Conservation (phyloP, 1,140 invertebrate species). For the Anoplophora glabripennis region DNA sequence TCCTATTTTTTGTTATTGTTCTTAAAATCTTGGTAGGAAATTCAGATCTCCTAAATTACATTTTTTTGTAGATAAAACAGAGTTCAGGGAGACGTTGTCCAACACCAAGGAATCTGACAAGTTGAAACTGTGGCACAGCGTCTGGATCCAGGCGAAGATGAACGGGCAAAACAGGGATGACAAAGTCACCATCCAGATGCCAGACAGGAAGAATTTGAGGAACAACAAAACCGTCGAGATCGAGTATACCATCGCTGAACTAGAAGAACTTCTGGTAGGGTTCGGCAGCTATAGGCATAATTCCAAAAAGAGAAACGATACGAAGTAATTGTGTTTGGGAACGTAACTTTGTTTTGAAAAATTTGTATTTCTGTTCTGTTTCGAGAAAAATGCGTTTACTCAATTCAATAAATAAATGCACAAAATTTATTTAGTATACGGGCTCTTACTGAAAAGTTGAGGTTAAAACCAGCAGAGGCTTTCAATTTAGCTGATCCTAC, state of each 20-base stretch:
- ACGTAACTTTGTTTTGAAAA: too few species aligned
- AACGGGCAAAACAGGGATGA: conserved; percentile 33
- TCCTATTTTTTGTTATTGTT: too few species aligned
- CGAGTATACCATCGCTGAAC: conserved; percentile 28
- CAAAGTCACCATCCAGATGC: conserved; percentile 36
- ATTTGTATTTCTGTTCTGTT: too few species aligned
- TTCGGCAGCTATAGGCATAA: neutral
- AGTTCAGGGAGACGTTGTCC: conserved; percentile 30
- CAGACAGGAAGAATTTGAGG: conserved; percentile 24
- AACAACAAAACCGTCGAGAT: conserved; percentile 25
- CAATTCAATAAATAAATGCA: too few species aligned
- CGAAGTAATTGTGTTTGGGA: too few species aligned
- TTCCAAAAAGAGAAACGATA: too few species aligned
- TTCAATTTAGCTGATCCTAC: too few species aligned
- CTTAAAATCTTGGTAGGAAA: too few species aligned
- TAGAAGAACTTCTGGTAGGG: conserved; percentile 22
- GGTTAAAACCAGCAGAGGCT: too few species aligned
- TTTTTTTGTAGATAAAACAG: conserved; percentile 24
- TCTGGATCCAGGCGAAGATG: conserved; percentile 34
- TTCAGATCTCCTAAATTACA: neutral
- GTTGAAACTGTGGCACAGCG: conserved; percentile 33
- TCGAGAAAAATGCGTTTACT: too few species aligned
- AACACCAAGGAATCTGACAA: conserved; percentile 33
- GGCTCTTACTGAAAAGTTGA: too few species aligned
- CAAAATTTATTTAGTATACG: too few species aligned